A percentile compares a stretch with the other conserved stretches of the same genome.
phyloP scores from a whole-genome alignment of 2,888 invertebrate species.

The Loripinus fragilis region DNA sequence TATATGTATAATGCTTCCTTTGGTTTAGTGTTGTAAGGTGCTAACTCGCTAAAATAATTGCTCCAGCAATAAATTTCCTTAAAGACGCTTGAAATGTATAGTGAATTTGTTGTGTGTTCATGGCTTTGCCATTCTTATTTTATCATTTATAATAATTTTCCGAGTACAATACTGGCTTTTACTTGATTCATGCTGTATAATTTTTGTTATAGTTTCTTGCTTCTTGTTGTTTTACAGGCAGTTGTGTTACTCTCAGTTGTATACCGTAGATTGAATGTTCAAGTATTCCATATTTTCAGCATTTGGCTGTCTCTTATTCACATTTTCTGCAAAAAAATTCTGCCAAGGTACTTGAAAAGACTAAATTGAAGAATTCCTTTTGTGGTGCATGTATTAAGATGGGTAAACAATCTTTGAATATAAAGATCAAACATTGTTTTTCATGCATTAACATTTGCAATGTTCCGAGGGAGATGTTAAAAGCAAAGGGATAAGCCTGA shows the following conservation, averaged over 20 bases:
- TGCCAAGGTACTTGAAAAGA: no score
- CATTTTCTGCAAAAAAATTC: no score
- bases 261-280: background rate
- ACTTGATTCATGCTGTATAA: background rate
- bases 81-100: background rate
- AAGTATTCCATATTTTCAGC: background rate
- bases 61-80: background rate
- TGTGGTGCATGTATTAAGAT: no score
- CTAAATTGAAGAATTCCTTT: no score
- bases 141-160: background rate
- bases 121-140: background rate
- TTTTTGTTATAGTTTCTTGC: conserved; percentile 1
- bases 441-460: no score
- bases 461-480: no score
- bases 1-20: no score
- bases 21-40: background rate
- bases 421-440: no score
- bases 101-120: background rate
- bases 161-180: conserved; percentile 11
- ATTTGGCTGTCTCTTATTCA: no score
- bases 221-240: conserved; percentile 16
- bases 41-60: background rate
- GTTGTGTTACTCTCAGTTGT: background rate
- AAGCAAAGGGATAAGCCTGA: no score
- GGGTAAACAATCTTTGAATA: no score